Conservation (phyloP, 2,888 invertebrate species). For the Tenthredo livida region DNA sequence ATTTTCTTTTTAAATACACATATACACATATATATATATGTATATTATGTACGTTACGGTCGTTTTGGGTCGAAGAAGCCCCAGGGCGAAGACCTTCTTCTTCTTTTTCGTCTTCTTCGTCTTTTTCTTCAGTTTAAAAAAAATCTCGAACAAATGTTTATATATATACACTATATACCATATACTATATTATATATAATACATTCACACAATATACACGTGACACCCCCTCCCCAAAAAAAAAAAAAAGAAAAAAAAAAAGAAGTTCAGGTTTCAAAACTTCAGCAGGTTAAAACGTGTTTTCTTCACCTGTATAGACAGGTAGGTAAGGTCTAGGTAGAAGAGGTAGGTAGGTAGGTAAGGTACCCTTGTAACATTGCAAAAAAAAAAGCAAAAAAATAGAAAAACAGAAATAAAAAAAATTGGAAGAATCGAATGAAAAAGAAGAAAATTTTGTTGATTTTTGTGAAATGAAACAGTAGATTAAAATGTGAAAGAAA, state of each 20-base stretch:
- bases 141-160: neutral
- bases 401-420: neutral
- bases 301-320: neutral
- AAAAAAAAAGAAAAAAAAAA: neutral
- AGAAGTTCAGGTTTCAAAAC: slow-evolving; percentile 29
- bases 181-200: neutral
- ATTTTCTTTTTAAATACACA: too few relatives aligned
- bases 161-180: neutral
- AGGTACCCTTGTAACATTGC: neutral
- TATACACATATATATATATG: neutral
- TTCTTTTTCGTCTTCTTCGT: neutral
- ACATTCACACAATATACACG: neutral
- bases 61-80: slow-evolving; percentile 14
- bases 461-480: neutral
- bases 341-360: neutral
- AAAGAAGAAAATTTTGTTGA: neutral
- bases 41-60: neutral
- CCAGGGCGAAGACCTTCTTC: slow-evolving; percentile 33
- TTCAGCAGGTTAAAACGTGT: neutral
- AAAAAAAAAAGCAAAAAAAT: neutral
- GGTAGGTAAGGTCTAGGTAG: neutral
- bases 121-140: slow-evolving; percentile 4
- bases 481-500: neutral
- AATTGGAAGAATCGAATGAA: neutral
- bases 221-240: neutral